Evolutionary conservation across 2,797 vertebrate species (phyloP), one percentile per base, ranked within the genome.

Genomic region (Lates japonicus): DNA sequence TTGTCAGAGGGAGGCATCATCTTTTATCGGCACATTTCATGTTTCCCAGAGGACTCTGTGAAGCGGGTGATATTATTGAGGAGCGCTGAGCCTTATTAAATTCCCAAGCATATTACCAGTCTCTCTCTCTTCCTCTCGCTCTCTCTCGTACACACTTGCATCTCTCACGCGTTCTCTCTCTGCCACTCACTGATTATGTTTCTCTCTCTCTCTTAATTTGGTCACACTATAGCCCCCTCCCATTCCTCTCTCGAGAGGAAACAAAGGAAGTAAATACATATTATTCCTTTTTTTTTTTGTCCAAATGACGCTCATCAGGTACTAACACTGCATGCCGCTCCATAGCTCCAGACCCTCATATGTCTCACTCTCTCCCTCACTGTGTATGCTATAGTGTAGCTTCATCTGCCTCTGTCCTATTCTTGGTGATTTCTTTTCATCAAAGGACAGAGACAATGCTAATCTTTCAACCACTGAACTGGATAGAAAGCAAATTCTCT

Each of bases 21-120:
- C 83, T 87, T 93, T 93, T 92, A 95, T 95, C 90, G 88, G 84
- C 88, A 90, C 92, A 90, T 92, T 94, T 91, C 91, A 94, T 89
- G 88, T 91, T 87, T 93, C 94, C 93, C 92, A 89, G 90, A 91
- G 94, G 94, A 94, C 92, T 89, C 81, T 89, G 93, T 90, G 91
- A 92, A 93, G 94, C 82, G 86, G 92, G 76, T 91, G 90, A 94
- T 94, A 95, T 95, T 95, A 95, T 93, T 94, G 93, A 93, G 92
- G 90, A 92, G 90, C 88, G 82, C 90, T 90, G 92, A 95, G 92
- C 91, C 94, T 95, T 95, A 95, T 96, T 96, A 95, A 96, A 95
- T 95, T 95, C 91, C 93, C 93, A 92, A 91, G 90, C 91, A 94
- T 95, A 94, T 96, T 95, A 95, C 92, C 83, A 92, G 81, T 90